Conservation (phyloP, 2,113 vertebrate species). For the Carassius auratus region DNA sequence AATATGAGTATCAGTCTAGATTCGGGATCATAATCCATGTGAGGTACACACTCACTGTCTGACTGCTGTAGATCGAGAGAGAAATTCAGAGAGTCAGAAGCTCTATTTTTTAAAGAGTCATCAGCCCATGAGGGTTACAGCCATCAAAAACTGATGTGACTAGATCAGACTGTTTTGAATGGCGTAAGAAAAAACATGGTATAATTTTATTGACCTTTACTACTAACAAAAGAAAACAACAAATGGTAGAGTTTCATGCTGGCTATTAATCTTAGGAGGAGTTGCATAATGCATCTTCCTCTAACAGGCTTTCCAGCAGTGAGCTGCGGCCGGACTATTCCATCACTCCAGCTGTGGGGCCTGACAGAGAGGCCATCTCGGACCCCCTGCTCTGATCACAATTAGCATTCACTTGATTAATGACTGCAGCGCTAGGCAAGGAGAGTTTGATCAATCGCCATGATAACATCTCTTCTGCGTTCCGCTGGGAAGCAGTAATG, state of each 20-base stretch:
- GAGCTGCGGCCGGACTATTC: conserved; percentile 26
- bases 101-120: background rate
- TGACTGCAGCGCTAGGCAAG: conserved; percentile 8
- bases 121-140: background rate
- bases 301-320: conserved; percentile 46
- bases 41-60: background rate
- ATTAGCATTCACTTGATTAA: conserved; percentile 53
- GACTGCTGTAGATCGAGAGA: background rate
- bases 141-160: conserved; percentile 2
- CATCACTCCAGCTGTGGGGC: conserved; percentile 31
- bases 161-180: conserved; percentile 3
- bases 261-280: conserved; percentile 22
- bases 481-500: conserved; percentile 12
- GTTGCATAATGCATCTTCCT: conserved; percentile 49
- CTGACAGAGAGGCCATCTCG: conserved; percentile 31
- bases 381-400: conserved; percentile 35
- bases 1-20: background rate
- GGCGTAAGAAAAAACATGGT: background rate
- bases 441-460: conserved; percentile 33
- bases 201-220: conserved; percentile 47
- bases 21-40: background rate
- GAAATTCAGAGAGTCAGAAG: background rate
- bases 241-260: conserved; percentile 26
- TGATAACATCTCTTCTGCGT: conserved; percentile 20
- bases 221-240: conserved; percentile 47